phyloP scores from a whole-genome alignment of 2,113 vertebrate genomes.

The Dromiciops gliroides region DNA sequence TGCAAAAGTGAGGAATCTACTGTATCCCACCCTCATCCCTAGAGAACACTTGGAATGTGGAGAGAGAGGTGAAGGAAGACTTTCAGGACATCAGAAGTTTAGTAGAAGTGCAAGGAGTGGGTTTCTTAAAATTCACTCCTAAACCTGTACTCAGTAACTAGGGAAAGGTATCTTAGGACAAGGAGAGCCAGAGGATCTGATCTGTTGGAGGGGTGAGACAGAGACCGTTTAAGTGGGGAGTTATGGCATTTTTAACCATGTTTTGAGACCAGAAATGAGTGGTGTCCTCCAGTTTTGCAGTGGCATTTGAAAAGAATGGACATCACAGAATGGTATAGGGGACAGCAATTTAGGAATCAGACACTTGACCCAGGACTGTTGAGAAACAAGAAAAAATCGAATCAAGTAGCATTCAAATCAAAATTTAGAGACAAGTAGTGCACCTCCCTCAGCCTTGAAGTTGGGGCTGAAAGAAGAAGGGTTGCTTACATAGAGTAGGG shows the following conservation, averaged over 20 bases:
- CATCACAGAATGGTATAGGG: not conserved
- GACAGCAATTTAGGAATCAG: not conserved
- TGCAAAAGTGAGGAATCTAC: too few species aligned
- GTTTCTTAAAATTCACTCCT: not conserved
- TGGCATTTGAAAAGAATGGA: not conserved
- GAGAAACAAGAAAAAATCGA: not conserved
- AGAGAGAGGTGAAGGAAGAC: not conserved
- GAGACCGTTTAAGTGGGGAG: not conserved
- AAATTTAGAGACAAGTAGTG: not conserved
- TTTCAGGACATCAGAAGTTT: not conserved
- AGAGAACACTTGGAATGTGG: not conserved
- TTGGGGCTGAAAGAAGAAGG: not conserved
- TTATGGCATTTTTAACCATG: not conserved
- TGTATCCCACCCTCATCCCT: not conserved
- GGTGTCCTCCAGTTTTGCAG: not conserved
- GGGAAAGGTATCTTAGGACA: not conserved
- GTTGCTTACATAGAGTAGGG: not conserved
- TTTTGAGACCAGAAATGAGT: not conserved
- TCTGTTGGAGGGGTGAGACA: not conserved
- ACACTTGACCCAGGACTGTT: not conserved
- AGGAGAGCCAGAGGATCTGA: not conserved
- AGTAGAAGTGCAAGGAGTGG: not conserved
- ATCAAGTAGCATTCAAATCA: not conserved
- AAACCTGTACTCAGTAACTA: not conserved
- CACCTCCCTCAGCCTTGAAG: not conserved